Conservation (phyloP, 2,113 vertebrate species). For the Atrichornis clamosus region DNA sequence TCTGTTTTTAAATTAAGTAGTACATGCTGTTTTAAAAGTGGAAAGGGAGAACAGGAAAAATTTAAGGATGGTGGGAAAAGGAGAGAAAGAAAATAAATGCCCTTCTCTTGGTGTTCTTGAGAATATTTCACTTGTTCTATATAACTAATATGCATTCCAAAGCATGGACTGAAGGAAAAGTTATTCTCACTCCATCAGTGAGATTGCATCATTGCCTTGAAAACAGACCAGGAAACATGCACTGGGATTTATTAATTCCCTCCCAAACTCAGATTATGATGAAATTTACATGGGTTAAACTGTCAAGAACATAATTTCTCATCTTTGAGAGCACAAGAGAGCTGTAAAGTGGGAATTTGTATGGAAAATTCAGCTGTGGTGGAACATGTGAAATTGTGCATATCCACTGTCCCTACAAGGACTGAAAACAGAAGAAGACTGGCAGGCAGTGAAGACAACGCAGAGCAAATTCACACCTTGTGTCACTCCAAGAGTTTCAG, state of each 20-base stretch:
- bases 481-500: background rate
- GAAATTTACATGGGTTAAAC: conserved; percentile 13
- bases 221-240: conserved; percentile 10
- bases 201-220: conserved; percentile 34
- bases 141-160: background rate
- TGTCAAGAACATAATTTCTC: conserved; percentile 9
- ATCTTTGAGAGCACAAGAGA: background rate
- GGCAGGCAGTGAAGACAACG: background rate
- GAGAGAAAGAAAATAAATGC: background rate
- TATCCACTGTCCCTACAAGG: background rate
- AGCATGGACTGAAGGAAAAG: background rate
- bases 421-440: background rate
- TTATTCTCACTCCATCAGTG: background rate
- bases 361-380: conserved; percentile 38
- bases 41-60: background rate
- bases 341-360: conserved; percentile 29
- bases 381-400: background rate
- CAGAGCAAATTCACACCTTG: background rate
- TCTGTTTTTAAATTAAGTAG: background rate
- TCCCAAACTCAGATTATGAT: background rate
- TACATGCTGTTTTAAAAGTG: background rate
- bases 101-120: background rate
- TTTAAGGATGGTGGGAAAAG: background rate
- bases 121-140: background rate
- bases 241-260: conserved; percentile 38